Base-by-base conservation (phyloP, 2,113 vertebrate species). In the pig (Sus scrofa) region DNA sequence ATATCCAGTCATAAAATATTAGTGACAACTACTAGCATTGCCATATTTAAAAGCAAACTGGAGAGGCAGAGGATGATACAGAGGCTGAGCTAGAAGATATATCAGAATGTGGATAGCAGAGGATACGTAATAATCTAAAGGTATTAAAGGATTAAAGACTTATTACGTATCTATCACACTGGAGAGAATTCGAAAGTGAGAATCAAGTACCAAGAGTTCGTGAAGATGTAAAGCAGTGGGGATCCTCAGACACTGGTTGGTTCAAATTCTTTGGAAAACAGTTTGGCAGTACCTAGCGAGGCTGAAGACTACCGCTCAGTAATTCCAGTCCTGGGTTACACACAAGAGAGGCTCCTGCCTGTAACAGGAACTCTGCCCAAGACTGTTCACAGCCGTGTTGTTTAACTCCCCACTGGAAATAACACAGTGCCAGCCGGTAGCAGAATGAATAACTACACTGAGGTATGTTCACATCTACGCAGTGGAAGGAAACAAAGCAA, bases 131-230 rank as follows among this genome's bases (percentile, higher is more conserved):
- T 11, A 1, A 86, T 60, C 10, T 84, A 82, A 95, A 87, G 56
- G 34, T 19, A 78, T 70, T 30, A 37, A 79, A 92, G 22, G 70
- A 81, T 58, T 30, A 87, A 88, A 81, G 24, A 58, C 70, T 37
- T 4, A 60, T 8, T 27, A 44, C 3, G 24, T 2, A 63, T 18
- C 4, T 11, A 90, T 16, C 16, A 44, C 37, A 74, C 56, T 70
- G 73, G n/a, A 94, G 74, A 94, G 26, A 94, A 84, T 15, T 50
- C 50, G 44, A 63, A 63, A 85, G 62, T 37, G 20, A 85, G 62
- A 89, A 44, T 44, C n/a, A 92, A 71, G 44, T 8, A 52, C 52
- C 68, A 78, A 88, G 71, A 88, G 11, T 60, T 84, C 62, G 10
- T 63, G 68, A 65, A 22, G 20, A 63, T 39, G 54, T n/a, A 44